phyloP scores from a whole-genome alignment of 2,113 vertebrate species.

The Sardina pilchardus region DNA sequence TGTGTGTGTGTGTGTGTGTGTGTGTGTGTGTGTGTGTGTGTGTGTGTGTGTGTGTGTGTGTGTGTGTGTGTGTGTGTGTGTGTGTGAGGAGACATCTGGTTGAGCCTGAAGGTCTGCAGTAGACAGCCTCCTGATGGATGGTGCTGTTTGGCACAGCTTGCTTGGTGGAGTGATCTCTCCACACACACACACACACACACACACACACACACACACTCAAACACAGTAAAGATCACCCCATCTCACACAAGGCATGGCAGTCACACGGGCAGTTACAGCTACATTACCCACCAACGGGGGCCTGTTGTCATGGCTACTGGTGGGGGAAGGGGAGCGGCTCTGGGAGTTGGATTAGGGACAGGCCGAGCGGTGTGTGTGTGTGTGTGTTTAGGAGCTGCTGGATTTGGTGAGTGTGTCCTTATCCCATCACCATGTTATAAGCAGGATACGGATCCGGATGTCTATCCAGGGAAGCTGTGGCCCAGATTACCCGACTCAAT shows the following conservation, averaged over 20 bases:
- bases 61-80: too few species aligned
- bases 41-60: too few species aligned
- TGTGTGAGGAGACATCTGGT: too few species aligned
- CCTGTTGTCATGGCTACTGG: conserved; percentile 44
- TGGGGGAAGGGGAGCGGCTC: conserved; percentile 8
- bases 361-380: not conserved
- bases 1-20: too few species aligned
- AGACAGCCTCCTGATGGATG: conserved; percentile 27
- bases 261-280: conserved; percentile 29
- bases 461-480: too few species aligned
- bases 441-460: too few species aligned
- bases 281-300: conserved; percentile 34
- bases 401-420: too few species aligned
- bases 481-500: too few species aligned
- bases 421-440: too few species aligned
- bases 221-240: not conserved
- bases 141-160: conserved; percentile 16
- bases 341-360: too few species aligned
- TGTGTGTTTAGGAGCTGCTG: not conserved
- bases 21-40: too few species aligned
- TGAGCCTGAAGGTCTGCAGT: not conserved
- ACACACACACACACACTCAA: not conserved
- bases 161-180: conserved; percentile 2
- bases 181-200: not conserved
- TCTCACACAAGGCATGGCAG: not conserved